phyloP scores from a whole-genome alignment of 2,797 vertebrate genomes.

The Pangasius mekongensis region DNA sequence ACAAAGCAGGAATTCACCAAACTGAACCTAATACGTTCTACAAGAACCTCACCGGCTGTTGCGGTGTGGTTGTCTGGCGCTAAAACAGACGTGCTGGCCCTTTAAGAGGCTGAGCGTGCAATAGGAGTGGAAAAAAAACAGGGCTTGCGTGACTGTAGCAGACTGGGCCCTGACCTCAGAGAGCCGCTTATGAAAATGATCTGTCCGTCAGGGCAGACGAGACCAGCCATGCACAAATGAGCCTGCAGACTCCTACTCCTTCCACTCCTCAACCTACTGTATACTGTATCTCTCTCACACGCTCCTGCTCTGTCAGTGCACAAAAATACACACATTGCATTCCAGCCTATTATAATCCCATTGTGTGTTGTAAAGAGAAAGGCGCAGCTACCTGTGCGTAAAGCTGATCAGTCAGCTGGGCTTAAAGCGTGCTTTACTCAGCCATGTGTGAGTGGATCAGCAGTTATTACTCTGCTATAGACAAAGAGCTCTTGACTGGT shows the following conservation, averaged over 20 bases:
- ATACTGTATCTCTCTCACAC: slow-evolving; percentile 2
- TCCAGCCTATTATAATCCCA: slow-evolving; percentile 8
- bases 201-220: slow-evolving; percentile 70
- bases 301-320: slow-evolving; percentile 1
- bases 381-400: slow-evolving; percentile 9
- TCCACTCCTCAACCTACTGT: background rate
- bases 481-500: background rate
- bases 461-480: background rate
- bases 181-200: slow-evolving; percentile 77
- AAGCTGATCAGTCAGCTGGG: slow-evolving; percentile 16
- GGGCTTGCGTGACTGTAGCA: slow-evolving; percentile 74
- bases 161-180: slow-evolving; percentile 60
- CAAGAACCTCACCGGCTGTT: background rate
- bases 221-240: slow-evolving; percentile 73
- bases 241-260: slow-evolving; percentile 36
- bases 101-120: slow-evolving; percentile 54
- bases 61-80: background rate
- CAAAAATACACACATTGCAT: slow-evolving; percentile 22
- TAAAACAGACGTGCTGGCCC: slow-evolving; percentile 37
- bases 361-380: slow-evolving; percentile 28
- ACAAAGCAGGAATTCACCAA: background rate
- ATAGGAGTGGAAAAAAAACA: slow-evolving; percentile 59
- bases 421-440: background rate
- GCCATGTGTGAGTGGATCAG: slow-evolving; percentile 3
- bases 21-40: background rate